A percentile compares a stretch with the other conserved stretches of the same genome.
phyloP scores from a whole-genome alignment of 2,888 invertebrate species.

The Eristalis tenax region DNA sequence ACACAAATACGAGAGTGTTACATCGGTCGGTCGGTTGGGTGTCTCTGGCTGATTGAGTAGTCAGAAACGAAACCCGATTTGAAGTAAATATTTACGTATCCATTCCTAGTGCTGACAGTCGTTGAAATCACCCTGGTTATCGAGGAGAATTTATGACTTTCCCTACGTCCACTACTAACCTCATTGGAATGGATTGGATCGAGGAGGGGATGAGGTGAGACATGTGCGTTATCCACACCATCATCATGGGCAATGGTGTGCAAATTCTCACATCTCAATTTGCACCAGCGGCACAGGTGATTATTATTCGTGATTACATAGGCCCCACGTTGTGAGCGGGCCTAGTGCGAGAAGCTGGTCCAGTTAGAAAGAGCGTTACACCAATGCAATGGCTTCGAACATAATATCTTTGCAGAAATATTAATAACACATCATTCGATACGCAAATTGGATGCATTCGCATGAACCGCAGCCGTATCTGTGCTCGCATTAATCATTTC shows the following conservation, averaged over 20 bases:
- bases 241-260: slow-evolving; percentile 49
- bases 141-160: slow-evolving; percentile 45
- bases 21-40: not conserved
- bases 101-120: slow-evolving; percentile 28
- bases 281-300: slow-evolving; percentile 67
- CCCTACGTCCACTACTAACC: not conserved
- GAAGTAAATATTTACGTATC: slow-evolving; percentile 60
- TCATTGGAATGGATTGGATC: no score
- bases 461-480: slow-evolving; percentile 44
- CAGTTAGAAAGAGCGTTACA: slow-evolving; percentile 62
- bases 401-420: slow-evolving; percentile 69
- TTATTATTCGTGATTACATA: slow-evolving; percentile 67
- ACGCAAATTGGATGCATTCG: slow-evolving; percentile 72
- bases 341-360: slow-evolving; percentile 57
- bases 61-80: slow-evolving; percentile 49
- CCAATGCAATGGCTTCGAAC: slow-evolving; percentile 43
- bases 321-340: slow-evolving; percentile 63
- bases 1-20: not conserved
- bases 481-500: slow-evolving; percentile 64
- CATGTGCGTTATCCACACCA: slow-evolving; percentile 31
- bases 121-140: slow-evolving; percentile 2
- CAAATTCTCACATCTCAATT: slow-evolving; percentile 72
- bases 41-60: slow-evolving; percentile 56
- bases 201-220: not conserved
- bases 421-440: slow-evolving; percentile 72